Conservation (phyloP, 2,113 vertebrate species). For the Xiphophorus couchianus region DNA sequence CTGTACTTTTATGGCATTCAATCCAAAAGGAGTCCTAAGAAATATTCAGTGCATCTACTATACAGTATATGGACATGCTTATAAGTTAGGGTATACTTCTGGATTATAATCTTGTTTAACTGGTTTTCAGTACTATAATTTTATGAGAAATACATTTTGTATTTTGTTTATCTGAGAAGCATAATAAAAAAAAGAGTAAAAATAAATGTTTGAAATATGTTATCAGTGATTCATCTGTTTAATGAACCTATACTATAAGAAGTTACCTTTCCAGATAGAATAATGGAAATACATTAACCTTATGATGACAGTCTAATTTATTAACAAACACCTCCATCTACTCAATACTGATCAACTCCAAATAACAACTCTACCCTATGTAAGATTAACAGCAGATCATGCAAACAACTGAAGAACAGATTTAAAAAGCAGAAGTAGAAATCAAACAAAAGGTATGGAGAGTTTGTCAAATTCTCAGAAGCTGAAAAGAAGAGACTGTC, state of each 20-base stretch:
- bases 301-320: not conserved
- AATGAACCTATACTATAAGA: too few species aligned
- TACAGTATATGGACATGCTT: too few species aligned
- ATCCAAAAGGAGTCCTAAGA: not conserved
- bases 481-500: not conserved
- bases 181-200: not conserved
- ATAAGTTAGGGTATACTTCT: too few species aligned
- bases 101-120: too few species aligned
- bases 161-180: not conserved
- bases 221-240: too few species aligned
- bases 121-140: not conserved
- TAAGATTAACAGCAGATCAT: not conserved
- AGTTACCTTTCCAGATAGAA: not conserved
- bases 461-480: not conserved
- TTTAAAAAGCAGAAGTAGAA: not conserved
- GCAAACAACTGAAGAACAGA: not conserved
- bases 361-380: not conserved
- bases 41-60: not conserved
- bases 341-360: too few species aligned
- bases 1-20: not conserved
- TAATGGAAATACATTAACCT: not conserved
- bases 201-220: too few species aligned
- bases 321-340: not conserved
- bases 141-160: not conserved
- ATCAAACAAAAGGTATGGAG: too few species aligned